Evolutionary conservation across 1,140 invertebrate species (phyloP).

Genomic region (Tetramorium parvispinum): DNA sequence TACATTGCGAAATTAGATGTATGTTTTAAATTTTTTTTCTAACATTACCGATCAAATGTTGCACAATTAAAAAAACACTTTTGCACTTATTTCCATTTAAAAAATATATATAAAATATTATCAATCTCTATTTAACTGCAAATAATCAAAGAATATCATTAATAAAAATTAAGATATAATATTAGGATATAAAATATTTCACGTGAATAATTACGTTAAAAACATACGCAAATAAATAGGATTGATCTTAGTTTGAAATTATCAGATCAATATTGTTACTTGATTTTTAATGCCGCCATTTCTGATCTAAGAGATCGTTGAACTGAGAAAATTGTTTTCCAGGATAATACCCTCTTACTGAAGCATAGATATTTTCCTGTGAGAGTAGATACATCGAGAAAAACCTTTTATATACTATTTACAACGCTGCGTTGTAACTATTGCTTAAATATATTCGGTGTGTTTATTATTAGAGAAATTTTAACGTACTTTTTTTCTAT

Average conservation of each 20-base stretch:
- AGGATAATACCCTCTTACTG: not conserved
- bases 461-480: not conserved
- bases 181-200: no score
- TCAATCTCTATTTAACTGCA: no score
- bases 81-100: no score
- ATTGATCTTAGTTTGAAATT: not conserved
- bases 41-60: no score
- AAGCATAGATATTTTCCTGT: not conserved
- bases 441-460: not conserved
- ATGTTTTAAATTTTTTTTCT: not conserved
- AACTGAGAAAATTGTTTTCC: not conserved
- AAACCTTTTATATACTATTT: conserved; percentile 20
- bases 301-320: not conserved
- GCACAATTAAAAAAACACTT: no score
- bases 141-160: no score
- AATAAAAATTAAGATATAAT: no score
- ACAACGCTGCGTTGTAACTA: not conserved
- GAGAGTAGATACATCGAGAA: not conserved
- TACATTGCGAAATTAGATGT: not conserved
- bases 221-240: no score
- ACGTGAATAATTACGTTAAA: no score
- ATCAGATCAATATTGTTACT: conserved; percentile 1
- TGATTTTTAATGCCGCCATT: not conserved
- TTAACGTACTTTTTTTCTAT: not conserved
- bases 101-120: no score